phyloP scores from a whole-genome alignment of 2,888 invertebrate species.

The Allacma fusca region DNA sequence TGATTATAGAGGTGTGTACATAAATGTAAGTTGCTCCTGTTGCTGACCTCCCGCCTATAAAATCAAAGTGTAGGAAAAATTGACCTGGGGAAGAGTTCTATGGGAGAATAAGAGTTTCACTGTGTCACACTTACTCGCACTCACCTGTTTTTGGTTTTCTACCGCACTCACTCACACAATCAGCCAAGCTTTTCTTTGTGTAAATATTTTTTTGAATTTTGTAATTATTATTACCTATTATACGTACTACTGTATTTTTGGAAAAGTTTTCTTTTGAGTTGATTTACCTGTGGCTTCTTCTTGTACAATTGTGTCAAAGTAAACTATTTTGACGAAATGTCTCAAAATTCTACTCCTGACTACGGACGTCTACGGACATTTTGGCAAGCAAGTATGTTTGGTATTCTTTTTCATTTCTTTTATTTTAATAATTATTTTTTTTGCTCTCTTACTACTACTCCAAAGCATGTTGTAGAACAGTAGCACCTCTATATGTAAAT shows the following conservation, averaged over 20 bases:
- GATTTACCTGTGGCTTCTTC: not conserved
- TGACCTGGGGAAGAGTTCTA: not conserved
- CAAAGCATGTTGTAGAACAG: too few species aligned
- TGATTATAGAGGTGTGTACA: slow-evolving; percentile 1
- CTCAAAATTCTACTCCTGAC: slow-evolving; percentile 55
- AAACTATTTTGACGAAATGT: slow-evolving; percentile 25
- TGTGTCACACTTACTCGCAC: slow-evolving; percentile 11
- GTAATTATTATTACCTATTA: not conserved
- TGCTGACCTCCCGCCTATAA: slow-evolving; percentile 7
- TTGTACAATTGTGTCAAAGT: not conserved
- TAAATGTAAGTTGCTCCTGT: not conserved
- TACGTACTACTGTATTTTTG: not conserved
- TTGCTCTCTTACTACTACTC: not conserved
- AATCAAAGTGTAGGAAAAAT: not conserved
- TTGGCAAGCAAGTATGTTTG: slow-evolving; percentile 60
- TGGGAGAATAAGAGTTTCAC: not conserved
- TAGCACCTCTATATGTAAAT: too few species aligned
- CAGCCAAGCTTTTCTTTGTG: not conserved
- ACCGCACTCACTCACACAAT: not conserved
- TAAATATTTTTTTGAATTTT: not conserved
- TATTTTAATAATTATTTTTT: not conserved
- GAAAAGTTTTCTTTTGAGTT: not conserved
- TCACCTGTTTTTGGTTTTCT: slow-evolving; percentile 16
- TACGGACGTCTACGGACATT: slow-evolving; percentile 60
- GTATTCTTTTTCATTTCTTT: slow-evolving; percentile 14